Evolutionary conservation across 92 coral and sea anemone genomes (phyloP).

Genomic region (Chrysogorgia sp.): DNA sequence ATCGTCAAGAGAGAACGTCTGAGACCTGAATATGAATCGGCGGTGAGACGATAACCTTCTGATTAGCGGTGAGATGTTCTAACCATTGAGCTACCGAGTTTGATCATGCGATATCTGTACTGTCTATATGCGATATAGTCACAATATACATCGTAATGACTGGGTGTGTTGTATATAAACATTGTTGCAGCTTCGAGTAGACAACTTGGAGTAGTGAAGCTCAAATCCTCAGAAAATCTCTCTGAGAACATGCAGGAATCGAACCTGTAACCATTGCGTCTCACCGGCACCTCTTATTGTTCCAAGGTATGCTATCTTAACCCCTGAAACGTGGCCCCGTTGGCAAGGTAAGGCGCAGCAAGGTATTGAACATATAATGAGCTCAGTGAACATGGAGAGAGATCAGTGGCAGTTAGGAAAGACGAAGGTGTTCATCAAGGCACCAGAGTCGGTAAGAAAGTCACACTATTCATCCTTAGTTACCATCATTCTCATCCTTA

Average conservation of each 20-base stretch:
- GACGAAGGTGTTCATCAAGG: slow-evolving; percentile 90
- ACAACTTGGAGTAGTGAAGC: neutral
- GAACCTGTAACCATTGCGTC: neutral
- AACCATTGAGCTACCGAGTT: too few species aligned
- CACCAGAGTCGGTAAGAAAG: slow-evolving; percentile 91
- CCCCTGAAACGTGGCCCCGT: slow-evolving; percentile 90
- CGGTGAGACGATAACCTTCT: too few species aligned
- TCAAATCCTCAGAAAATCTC: too few species aligned
- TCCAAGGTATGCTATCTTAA: slow-evolving; percentile 86
- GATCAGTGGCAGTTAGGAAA: slow-evolving; percentile 99
- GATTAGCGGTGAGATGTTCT: too few species aligned
- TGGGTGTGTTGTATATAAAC: too few species aligned
- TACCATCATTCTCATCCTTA: neutral
- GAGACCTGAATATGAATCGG: too few species aligned
- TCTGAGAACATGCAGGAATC: neutral
- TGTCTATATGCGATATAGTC: too few species aligned
- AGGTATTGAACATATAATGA: slow-evolving; percentile 92
- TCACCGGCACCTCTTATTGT: too few species aligned
- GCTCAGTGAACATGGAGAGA: slow-evolving; percentile 91
- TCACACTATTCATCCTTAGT: neutral
- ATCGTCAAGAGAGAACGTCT: too few species aligned
- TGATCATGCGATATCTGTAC: too few species aligned
- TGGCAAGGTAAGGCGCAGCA: slow-evolving; percentile 87
- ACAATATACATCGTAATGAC: too few species aligned
- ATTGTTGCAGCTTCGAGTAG: neutral